Evolutionary conservation across 2,888 invertebrate genomes (phyloP), one percentile per base, ranked within the genome.

Genomic region (Ennomos quercinarius): DNA sequence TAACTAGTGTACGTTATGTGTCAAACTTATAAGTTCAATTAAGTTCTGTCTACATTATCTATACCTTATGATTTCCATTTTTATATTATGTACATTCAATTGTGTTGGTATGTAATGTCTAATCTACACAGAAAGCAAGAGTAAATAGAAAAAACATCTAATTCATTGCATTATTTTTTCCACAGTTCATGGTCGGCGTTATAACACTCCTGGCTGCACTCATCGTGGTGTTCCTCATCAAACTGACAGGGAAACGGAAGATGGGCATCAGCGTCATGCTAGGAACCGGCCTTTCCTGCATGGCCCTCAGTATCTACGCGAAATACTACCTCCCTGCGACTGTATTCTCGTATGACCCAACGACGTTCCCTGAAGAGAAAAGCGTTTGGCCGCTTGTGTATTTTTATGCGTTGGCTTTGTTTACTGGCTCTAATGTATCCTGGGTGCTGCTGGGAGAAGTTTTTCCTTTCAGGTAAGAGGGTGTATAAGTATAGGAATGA

Each of bases 371-470:
- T 2, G 68, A 70, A n/a, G 76, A 84, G 39, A 78, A 71, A 10
- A 87, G 87, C 57, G 80, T 84, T 54, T 61, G 81, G 12, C 89
- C 93, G 0, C 72, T 90, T 39, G 67, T 84, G 0, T 67, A 88
- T 38, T 87, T 91, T 68, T 84, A 87, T 44, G 62, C 78, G 0
- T 69, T 91, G 48, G 81, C 84, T 1, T 72, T 87, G 44, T 85
- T 82, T 59, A 85, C 84, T 11, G 88, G 83, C 9, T 77, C 85
- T 6, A 85, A 89, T 11, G 81, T 93, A 8, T 93, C 93, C 1
- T 94, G 93, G 93, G 88, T 93, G 61, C 70, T 93, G 51, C 77
- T 93, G n/a, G 92, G 93, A 46, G 94, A 94, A 82, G 87, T 94
- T 6, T 94, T 93, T 65, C 93, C 93, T 0, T 89, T 93, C 64